Conservation (phyloP, 1,140 invertebrate species). For the Tetramorium parvispinum region DNA sequence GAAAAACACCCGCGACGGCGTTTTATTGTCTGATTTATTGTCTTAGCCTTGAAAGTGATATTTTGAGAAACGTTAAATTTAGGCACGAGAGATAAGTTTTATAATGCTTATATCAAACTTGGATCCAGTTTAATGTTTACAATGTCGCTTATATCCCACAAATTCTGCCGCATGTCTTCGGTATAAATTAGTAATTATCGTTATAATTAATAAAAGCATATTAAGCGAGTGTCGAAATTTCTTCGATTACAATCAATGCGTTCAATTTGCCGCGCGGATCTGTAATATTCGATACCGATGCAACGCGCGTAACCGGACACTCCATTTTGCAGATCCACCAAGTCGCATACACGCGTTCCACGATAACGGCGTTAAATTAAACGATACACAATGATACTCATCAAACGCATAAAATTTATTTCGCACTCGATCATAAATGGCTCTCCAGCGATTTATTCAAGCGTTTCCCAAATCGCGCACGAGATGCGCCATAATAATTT, state of each 20-base stretch:
- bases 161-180: neutral
- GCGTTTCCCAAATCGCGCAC: constrained; percentile 5
- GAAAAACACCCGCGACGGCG: neutral
- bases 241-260: constrained; percentile 1
- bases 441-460: constrained; percentile 18
- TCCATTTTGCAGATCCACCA: constrained; percentile 13
- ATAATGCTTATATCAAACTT: neutral
- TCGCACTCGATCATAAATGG: constrained; percentile 14
- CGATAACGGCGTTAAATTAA: constrained; percentile 44
- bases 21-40: constrained; percentile 5
- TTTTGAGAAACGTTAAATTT: neutral
- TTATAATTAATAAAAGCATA: neutral
- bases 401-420: constrained; percentile 47
- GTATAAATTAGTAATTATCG: neutral
- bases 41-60: neutral
- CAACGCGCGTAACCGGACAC: constrained; percentile 21
- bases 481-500: constrained; percentile 22
- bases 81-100: neutral
- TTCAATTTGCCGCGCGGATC: constrained; percentile 13
- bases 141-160: neutral
- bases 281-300: neutral
- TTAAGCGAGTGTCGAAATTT: neutral
- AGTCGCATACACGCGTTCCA: constrained; percentile 9
- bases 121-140: neutral
- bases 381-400: constrained; percentile 33